Evolutionary conservation across 2,797 vertebrate genomes (phyloP).

Genomic region (Fistularia commersonii): DNA sequence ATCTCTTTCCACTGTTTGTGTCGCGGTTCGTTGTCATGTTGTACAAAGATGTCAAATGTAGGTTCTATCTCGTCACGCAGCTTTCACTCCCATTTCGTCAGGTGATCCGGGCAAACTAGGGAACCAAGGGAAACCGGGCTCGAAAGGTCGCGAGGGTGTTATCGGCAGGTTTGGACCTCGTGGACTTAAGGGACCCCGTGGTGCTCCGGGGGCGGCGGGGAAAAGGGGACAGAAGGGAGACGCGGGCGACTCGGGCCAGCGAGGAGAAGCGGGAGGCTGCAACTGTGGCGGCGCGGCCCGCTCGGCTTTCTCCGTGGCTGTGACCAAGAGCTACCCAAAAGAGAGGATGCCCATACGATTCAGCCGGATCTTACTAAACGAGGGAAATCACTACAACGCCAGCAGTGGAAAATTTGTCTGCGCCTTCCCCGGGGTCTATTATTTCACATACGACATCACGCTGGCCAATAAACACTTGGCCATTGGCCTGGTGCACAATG

Average conservation of each 20-base stretch:
- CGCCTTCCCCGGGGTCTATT: constrained; percentile 88
- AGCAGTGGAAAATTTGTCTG: constrained; percentile 93
- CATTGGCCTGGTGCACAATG: constrained; percentile 94
- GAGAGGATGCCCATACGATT: constrained; percentile 93
- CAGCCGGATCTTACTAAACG: constrained; percentile 91
- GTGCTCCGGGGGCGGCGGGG: constrained; percentile 76
- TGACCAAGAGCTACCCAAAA: constrained; percentile 92
- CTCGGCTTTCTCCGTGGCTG: constrained; percentile 92
- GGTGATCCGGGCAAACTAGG: constrained; percentile 85
- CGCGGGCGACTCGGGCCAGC: constrained; percentile 77
- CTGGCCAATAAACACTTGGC: constrained; percentile 95
- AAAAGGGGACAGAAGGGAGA: constrained; percentile 81
- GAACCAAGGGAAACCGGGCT: constrained; percentile 84
- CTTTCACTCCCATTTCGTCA: constrained; percentile 54
- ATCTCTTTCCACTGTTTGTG: too few species aligned
- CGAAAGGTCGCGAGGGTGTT: constrained; percentile 84
- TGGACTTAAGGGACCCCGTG: constrained; percentile 82
- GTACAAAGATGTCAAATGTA: not conserved
- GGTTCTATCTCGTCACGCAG: constrained; percentile 29
- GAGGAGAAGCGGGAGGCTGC: constrained; percentile 84
- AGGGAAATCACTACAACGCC: constrained; percentile 88
- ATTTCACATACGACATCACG: constrained; percentile 95
- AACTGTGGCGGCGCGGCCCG: constrained; percentile 78
- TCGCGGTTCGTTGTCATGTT: not conserved
- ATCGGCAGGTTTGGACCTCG: constrained; percentile 87